Base-by-base conservation (phyloP, 2,888 invertebrate genomes). In the Heliconius ethilla region DNA sequence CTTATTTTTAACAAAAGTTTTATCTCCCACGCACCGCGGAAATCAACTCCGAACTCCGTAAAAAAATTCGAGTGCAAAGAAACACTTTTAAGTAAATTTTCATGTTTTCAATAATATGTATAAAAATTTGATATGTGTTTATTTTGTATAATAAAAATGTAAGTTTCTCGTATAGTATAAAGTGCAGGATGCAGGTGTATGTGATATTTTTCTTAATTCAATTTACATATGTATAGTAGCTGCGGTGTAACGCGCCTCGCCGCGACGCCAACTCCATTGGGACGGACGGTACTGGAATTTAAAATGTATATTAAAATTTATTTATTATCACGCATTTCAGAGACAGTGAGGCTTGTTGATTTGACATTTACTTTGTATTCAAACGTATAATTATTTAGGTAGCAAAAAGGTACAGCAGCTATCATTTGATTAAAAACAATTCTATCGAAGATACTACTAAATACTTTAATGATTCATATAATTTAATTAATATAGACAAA, bases 151-250 rank as follows among this genome's bases (percentile, higher is more conserved):
- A 69, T 25, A 45, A 25, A 45, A 69, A 40, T 40, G n/a, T 37
- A 40, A 40, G 7, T 37, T n/a, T 67, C 37, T n/a, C 37, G n/a
- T 45, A 45, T 27, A 69, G 15, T 69, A 69, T 45, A 18, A 66
- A 63, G 79, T 76, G 74, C 70, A 27, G 67, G 62, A 69, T 69
- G 29, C 59, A 37, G 27, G 72, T 63, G 67, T 67, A 18, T 59
- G 10, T 70, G 25, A 63, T 63, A 27, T 15, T 63, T 63, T 63
- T 33, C 55, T 13, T 25, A 40, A 0, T 2, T 25, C 7, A 25
- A 51, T 72, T 91, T 95, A 98, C 98, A 98, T 98, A 92, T 98
- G 98, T 90, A 98, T 98, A 81, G 98, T 98, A 76, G 98, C 98
- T 62, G 98, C 98, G 33, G 98, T 98, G 93, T 98, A 98, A 86